These are phyloP conservation scores for Drosophila gunungcola DNA, from an alignment of 1,140 invertebrate species.

Conservation along the genomic window DNA sequence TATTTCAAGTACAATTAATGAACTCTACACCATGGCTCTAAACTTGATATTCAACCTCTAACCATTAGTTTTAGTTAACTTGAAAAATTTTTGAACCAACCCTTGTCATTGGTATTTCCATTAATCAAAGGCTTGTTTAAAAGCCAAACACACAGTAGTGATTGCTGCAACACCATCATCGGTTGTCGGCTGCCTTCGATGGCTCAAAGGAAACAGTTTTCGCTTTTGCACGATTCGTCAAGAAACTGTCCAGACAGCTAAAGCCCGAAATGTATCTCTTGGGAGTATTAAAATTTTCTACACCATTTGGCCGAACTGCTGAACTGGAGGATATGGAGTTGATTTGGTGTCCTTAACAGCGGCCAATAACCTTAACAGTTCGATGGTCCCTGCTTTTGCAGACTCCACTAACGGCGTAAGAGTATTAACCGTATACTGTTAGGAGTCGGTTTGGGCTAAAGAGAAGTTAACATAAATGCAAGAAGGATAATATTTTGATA, in stretches of 20 bases:
- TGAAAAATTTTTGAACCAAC: conserved; percentile 25
- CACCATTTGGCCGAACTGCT: conserved; percentile 59
- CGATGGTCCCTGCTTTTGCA: conserved; percentile 3
- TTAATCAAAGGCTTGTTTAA: conserved; percentile 39
- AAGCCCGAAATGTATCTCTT: conserved; percentile 52
- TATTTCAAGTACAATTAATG: conserved; percentile 49
- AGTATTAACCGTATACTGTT: neutral
- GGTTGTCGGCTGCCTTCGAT: conserved; percentile 9
- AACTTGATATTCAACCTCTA: conserved; percentile 28
- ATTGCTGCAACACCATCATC: conserved; percentile 59
- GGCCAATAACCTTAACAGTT: conserved; percentile 42
- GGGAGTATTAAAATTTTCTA: conserved; percentile 79
- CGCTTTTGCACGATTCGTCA: conserved; percentile 10
- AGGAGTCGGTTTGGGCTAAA: neutral
- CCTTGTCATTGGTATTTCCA: conserved; percentile 32
- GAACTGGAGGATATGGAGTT: conserved; percentile 9
- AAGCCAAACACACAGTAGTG: conserved; percentile 21
- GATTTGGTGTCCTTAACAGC: conserved; percentile 17
- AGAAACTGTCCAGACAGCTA: conserved; percentile 38
- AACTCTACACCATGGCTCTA: conserved; percentile 1
- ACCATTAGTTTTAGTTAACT: conserved; percentile 61
- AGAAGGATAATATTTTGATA: neutral
- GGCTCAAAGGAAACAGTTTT: neutral
- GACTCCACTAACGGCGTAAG: neutral
- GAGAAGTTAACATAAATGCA: neutral